Conservation (phyloP, 2,113 vertebrate species). For the Melozone crissalis region DNA sequence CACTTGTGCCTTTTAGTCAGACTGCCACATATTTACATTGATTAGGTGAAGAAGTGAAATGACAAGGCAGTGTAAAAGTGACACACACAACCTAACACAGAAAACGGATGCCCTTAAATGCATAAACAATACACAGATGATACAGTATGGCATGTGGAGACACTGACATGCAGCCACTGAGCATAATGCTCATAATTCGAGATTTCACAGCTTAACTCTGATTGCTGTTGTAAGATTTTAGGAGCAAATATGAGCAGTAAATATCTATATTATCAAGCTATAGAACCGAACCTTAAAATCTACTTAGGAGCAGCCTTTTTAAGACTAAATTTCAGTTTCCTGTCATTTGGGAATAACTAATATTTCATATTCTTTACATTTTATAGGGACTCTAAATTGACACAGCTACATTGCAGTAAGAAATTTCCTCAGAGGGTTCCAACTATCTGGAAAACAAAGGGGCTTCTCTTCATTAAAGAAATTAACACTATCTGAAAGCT, state of each 20-base stretch:
- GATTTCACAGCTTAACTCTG: not conserved
- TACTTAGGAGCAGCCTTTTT: not conserved
- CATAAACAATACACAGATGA: not conserved
- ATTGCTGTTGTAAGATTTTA: not conserved
- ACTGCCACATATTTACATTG: not conserved
- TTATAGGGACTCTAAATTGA: not conserved
- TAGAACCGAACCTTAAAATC: not conserved
- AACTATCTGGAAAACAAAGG: not conserved
- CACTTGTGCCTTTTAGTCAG: not conserved
- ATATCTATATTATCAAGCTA: not conserved
- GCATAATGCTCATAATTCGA: not conserved
- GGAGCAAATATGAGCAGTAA: not conserved
- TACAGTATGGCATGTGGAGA: not conserved
- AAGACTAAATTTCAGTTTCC: not conserved
- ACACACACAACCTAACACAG: not conserved
- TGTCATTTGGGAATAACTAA: not conserved
- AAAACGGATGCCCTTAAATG: fast-evolving
- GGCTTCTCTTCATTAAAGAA: not conserved
- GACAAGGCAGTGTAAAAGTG: not conserved
- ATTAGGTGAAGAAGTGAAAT: not conserved
- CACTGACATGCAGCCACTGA: not conserved
- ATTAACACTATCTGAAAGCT: not conserved
- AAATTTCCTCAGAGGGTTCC: not conserved
- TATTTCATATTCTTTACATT: not conserved
- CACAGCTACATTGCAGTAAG: not conserved